These are phyloP conservation scores for Todiramphus chloris DNA, from an alignment of 2,113 vertebrate species.

Conservation along the genomic window DNA sequence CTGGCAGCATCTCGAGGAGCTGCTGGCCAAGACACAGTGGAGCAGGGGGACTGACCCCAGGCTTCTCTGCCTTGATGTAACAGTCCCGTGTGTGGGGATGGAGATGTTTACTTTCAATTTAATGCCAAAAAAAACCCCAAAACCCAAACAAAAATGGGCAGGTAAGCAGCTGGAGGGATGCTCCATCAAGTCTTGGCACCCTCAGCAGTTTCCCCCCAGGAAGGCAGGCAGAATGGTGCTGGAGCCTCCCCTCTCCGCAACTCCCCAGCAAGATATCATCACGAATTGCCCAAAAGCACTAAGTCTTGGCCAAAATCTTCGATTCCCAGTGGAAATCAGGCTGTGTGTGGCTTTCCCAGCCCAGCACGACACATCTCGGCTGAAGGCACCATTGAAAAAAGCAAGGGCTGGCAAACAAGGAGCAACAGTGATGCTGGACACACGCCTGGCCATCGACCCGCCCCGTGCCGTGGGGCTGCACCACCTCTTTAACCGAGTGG, in stretches of 20 bases:
- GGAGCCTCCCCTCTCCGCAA: background rate
- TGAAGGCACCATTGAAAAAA: accelerated
- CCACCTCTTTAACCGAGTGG: background rate
- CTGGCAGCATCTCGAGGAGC: background rate
- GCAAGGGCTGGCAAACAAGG: background rate
- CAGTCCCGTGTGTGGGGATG: accelerated
- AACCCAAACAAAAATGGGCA: background rate
- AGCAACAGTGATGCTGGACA: accelerated
- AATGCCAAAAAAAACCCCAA: background rate
- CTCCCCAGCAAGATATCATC: background rate
- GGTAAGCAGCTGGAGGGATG: background rate
- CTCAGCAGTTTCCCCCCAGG: background rate
- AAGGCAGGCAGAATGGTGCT: background rate
- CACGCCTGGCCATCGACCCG: background rate
- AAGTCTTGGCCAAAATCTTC: background rate
- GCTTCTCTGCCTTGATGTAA: background rate
- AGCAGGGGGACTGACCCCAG: background rate
- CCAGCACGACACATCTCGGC: background rate
- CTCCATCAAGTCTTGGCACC: background rate
- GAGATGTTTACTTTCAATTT: background rate
- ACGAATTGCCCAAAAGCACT: background rate
- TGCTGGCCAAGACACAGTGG: accelerated
- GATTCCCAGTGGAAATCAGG: background rate
- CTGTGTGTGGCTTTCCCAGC: background rate
- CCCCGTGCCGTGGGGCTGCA: background rate